Evolutionary conservation across 2,888 invertebrate species (phyloP).

Genomic region (Glyphotaelius pellucidus): DNA sequence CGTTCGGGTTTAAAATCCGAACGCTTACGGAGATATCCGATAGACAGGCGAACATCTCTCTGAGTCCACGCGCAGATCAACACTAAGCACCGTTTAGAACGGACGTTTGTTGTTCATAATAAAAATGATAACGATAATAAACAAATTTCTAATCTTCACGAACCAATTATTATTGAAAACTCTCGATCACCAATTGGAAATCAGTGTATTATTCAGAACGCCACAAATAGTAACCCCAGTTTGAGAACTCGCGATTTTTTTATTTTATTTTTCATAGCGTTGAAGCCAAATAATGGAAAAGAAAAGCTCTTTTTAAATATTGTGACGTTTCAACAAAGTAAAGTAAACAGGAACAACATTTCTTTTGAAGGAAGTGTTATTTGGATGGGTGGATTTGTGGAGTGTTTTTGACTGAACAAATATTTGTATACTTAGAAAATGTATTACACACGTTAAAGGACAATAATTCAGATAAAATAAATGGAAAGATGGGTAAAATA

Average conservation of each 20-base stretch:
- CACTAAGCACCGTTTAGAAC: too few species aligned
- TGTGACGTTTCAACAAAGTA: constrained; percentile 27
- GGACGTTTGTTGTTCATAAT: too few species aligned
- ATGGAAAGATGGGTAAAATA: neutral
- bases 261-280: neutral
- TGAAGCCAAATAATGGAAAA: constrained; percentile 6
- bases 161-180: too few species aligned
- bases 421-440: neutral
- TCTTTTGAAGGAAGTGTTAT: neutral
- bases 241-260: constrained; percentile 18
- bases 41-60: too few species aligned
- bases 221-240: neutral
- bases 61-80: too few species aligned
- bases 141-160: too few species aligned
- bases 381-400: neutral
- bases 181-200: too few species aligned
- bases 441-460: neutral
- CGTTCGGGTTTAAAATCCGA: too few species aligned
- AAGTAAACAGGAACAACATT: constrained; percentile 13
- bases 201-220: too few species aligned
- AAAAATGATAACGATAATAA: too few species aligned
- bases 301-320: neutral
- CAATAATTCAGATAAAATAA: neutral
- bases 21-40: too few species aligned
- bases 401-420: neutral